A percentile compares a stretch with the other conserved stretches of the same genome.
Evolutionary conservation across 2,888 invertebrate genomes (phyloP).

Genomic region (Cybosia mesomella): DNA sequence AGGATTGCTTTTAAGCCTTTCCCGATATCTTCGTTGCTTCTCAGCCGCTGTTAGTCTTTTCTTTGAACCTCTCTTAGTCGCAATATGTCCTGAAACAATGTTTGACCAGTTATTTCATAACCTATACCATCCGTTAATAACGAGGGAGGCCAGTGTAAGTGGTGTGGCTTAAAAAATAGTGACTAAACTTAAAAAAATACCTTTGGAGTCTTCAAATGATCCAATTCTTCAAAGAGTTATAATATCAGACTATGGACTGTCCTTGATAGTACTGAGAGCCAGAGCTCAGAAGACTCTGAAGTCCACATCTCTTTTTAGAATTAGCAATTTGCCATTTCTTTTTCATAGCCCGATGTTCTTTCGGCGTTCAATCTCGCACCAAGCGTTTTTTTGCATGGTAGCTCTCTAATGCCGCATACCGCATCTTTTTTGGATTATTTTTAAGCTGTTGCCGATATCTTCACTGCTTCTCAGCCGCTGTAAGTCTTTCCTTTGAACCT

Average conservation of each 20-base stretch:
- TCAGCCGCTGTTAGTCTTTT: neutral
- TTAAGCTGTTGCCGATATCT: neutral
- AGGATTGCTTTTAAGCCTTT: neutral
- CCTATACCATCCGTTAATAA: too few relatives aligned
- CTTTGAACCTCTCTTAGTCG: neutral
- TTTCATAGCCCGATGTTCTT: neutral
- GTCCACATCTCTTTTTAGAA: neutral
- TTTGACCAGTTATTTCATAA: too few relatives aligned
- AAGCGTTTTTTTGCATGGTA: slow-evolving; percentile 2
- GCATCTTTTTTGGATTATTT: neutral
- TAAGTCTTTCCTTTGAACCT: neutral
- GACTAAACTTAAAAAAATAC: too few relatives aligned
- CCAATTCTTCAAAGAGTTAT: too few relatives aligned
- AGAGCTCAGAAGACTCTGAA: too few relatives aligned
- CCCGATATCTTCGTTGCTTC: neutral
- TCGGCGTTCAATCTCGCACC: neutral
- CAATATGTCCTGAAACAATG: neutral
- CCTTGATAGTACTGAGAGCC: too few relatives aligned
- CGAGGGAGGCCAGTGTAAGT: too few relatives aligned
- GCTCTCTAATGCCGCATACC: neutral
- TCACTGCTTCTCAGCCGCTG: neutral
- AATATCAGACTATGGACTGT: too few relatives aligned
- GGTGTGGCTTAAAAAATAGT: too few relatives aligned
- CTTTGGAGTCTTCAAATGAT: too few relatives aligned
- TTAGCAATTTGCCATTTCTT: neutral